Evolutionary conservation across 2,113 vertebrate species (phyloP), one percentile per base, ranked within the genome.

Genomic region (Stomatorhinus ivindoensis): DNA sequence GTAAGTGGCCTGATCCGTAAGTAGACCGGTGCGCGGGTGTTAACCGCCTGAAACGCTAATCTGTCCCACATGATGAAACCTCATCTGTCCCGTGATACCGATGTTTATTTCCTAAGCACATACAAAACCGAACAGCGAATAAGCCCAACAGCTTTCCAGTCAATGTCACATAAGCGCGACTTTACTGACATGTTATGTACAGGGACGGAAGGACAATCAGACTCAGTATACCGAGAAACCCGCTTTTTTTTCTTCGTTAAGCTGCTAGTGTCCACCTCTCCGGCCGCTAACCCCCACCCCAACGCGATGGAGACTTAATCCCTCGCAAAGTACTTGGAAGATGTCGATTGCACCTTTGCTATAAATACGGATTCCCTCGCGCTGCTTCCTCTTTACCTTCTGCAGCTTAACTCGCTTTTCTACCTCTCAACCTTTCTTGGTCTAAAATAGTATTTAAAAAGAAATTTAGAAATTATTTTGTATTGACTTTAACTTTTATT

Each of bases 321-420:
- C 94, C 92, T 94, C 95, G 93, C 94, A 95, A 96, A 95, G 95
- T 95, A 94, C 93, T 84, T 92, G 93, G 94, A 92, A 94, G 94
- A 95, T 95, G 95, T 95, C 96, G 95, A 96, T 95, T 94, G 94
- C 91, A 94, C 93, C 94, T 50, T 50, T 11, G 65, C 93, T 96
- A 96, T 96, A 96, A 96, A 96, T 96, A 95, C 93, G 51, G 89
- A 11, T 91, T 87, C 93, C 94, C 94, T 93, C 91, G 93, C 90
- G 92, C 92, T 91, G 91, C 92, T 93, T 92, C 89, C 94, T 92
- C 94, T 94, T 94, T 91, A 95, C 93, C 91, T 84, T 39, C 4
- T n/a, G 39, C 39, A 47, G 50, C 46, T 50, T 58, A 50, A 69
- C 84, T 87, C 35, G 55, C 53, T 13, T 31, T 86, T 21, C 21